Percentiles rank a stretch among this genome's conserved stretches.
Evolutionary conservation across 2,113 vertebrate species (phyloP).

Genomic region (Xiphophorus couchianus): DNA sequence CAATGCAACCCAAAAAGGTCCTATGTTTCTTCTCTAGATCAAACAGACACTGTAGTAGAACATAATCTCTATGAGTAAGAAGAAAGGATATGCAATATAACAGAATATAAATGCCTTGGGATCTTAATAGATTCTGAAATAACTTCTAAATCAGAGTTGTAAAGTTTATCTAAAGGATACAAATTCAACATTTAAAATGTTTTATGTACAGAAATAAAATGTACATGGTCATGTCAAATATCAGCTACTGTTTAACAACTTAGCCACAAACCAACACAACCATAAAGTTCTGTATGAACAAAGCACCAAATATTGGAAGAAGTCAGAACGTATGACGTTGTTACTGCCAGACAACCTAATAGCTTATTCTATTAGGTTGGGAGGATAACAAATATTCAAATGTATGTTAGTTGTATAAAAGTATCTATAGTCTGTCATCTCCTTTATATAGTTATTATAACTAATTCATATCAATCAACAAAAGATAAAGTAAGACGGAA

Average conservation of each 20-base stretch:
- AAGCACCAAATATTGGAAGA: neutral
- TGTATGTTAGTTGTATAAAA: neutral
- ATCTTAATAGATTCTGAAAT: neutral
- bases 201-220: neutral
- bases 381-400: neutral
- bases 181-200: neutral
- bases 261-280: neutral
- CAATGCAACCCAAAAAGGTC: too few relatives aligned
- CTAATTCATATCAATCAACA: too few relatives aligned
- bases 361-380: neutral
- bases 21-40: too few relatives aligned
- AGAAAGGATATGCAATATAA: too few relatives aligned
- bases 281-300: neutral
- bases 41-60: too few relatives aligned
- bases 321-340: neutral
- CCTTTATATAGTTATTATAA: too few relatives aligned
- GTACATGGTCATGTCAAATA: too few relatives aligned
- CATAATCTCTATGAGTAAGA: too few relatives aligned
- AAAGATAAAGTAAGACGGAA: too few relatives aligned
- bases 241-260: neutral
- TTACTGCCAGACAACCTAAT: neutral
- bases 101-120: neutral
- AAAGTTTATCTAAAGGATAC: neutral
- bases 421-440: too few relatives aligned
- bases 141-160: neutral